These are phyloP conservation scores for Ormyrus rosae DNA, from an alignment of 2,888 invertebrate species.

Conservation along the genomic window DNA sequence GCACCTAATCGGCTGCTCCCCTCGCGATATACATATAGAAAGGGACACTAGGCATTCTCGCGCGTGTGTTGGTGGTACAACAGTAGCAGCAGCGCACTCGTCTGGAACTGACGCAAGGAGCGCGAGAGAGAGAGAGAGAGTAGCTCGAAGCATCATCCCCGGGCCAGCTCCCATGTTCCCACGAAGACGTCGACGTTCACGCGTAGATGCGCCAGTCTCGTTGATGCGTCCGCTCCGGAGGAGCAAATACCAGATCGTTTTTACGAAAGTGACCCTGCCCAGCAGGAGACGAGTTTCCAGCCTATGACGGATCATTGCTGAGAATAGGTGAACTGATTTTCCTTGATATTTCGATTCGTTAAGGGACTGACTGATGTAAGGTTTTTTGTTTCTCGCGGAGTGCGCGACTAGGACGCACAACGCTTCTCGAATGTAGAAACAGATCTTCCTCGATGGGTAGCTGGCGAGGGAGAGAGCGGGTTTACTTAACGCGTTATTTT, in stretches of 20 bases:
- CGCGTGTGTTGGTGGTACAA: too few species aligned
- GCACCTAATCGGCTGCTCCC: too few species aligned
- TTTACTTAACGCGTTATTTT: constrained; percentile 52
- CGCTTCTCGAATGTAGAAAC: constrained; percentile 37
- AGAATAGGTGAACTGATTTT: constrained; percentile 24
- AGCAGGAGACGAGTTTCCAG: constrained; percentile 22
- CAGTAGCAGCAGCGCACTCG: not conserved
- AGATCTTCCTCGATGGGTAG: constrained; percentile 10
- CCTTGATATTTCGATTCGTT: not conserved
- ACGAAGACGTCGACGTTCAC: constrained; percentile 51
- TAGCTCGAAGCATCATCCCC: constrained; percentile 17
- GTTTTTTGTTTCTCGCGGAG: constrained; percentile 21
- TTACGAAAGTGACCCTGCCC: not conserved
- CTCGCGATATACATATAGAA: too few species aligned
- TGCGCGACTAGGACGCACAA: constrained; percentile 8
- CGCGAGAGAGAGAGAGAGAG: not conserved
- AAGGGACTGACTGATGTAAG: too few species aligned
- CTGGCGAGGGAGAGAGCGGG: constrained; percentile 12
- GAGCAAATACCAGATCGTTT: not conserved
- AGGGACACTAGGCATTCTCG: too few species aligned
- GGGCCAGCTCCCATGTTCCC: constrained; percentile 48
- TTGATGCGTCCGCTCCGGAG: constrained; percentile 48
- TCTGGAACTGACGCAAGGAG: too few species aligned
- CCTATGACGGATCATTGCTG: constrained; percentile 34
- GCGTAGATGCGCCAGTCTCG: constrained; percentile 24